Evolutionary conservation across 2,888 invertebrate species (phyloP).

Genomic region (Drosophila incognita): DNA sequence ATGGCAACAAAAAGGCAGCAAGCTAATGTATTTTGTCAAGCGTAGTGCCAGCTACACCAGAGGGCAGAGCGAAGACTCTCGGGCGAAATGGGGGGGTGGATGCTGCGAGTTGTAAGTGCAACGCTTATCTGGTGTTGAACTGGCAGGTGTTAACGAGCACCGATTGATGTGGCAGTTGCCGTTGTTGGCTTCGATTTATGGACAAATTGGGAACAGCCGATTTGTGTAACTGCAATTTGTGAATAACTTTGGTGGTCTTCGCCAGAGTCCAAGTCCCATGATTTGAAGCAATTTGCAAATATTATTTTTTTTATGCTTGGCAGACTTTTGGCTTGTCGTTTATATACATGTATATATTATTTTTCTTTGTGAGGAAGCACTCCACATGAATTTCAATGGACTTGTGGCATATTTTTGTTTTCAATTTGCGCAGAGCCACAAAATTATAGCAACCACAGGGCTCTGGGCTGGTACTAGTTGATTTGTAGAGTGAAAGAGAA

Average conservation of each 20-base stretch:
- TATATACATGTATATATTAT: not conserved
- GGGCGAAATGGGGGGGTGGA: not conserved
- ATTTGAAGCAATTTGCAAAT: constrained; percentile 37
- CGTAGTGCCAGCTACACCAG: constrained; percentile 38
- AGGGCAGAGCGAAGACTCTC: not conserved
- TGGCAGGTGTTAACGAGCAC: constrained; percentile 54
- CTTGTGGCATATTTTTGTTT: constrained; percentile 58
- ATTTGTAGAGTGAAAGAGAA: constrained; percentile 16
- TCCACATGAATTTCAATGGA: constrained; percentile 37
- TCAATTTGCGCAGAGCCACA: constrained; percentile 56
- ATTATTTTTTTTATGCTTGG: constrained; percentile 12
- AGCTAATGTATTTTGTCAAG: constrained; percentile 72
- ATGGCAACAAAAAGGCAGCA: constrained; percentile 41
- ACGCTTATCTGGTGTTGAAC: constrained; percentile 29
- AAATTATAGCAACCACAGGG: constrained; percentile 23
- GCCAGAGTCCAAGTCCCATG: constrained; percentile 15
- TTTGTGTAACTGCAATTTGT: not conserved
- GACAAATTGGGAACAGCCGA: not conserved
- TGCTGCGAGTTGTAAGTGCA: constrained; percentile 19
- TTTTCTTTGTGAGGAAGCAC: not conserved
- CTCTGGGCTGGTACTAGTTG: not conserved
- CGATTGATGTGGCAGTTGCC: constrained; percentile 29
- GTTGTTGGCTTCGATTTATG: constrained; percentile 14
- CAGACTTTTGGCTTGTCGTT: constrained; percentile 8
- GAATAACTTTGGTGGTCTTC: constrained; percentile 6